Percentiles rank a stretch among this genome's conserved stretches.
phyloP scores from a whole-genome alignment of 35 echinoderm and acorn worm genomes.

The Stichopus chloronotus region DNA sequence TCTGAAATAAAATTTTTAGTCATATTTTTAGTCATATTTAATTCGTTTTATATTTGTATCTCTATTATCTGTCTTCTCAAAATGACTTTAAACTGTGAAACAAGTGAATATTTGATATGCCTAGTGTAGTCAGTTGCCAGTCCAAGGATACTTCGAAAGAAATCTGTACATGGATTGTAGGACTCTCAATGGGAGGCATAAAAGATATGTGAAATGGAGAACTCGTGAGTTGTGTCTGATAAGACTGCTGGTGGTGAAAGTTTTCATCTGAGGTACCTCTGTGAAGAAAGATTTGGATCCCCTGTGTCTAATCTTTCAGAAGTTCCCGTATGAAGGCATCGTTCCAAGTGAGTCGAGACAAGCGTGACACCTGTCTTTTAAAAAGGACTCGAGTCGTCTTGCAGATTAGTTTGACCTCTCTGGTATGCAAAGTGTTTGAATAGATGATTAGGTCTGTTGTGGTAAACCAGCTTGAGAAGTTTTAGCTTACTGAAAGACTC shows the following conservation, averaged over 20 bases:
- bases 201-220: no score
- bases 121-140: no score
- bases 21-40: no score
- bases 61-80: no score
- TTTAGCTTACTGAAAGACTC: not conserved
- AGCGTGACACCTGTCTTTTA: conserved; percentile 13
- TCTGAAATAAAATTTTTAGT: no score
- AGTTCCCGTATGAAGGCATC: not conserved
- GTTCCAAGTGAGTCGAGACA: not conserved
- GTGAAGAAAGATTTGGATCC: not conserved
- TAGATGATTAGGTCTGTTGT: not conserved
- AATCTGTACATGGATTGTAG: no score
- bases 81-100: no score
- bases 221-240: no score
- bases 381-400: not conserved
- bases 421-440: not conserved
- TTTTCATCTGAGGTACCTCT: not conserved
- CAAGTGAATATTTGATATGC: no score
- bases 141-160: no score
- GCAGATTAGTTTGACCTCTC: not conserved
- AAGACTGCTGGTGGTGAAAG: not conserved
- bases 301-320: not conserved
- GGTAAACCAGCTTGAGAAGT: not conserved
- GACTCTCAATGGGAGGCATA: no score
- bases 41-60: no score